These are phyloP conservation scores for Limnephilus rhombicus DNA, from an alignment of 2,888 invertebrate species.

Conservation along the genomic window DNA sequence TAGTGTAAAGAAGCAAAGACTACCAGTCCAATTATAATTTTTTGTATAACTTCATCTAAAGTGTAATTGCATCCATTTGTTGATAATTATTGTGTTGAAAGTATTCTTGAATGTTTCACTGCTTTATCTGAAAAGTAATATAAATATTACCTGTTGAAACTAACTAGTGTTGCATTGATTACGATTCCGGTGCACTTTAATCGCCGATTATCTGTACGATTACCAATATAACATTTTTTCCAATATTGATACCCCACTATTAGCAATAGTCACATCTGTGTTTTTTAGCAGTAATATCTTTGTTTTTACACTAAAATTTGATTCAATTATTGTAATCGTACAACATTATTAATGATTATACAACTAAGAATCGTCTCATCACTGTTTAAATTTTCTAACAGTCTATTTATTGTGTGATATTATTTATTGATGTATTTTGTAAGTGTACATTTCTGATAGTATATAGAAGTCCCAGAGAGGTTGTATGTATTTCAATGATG, in stretches of 20 bases:
- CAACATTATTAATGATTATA: too few relatives aligned
- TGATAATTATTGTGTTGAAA: background rate
- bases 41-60: constrained; percentile 10
- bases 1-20: background rate
- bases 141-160: background rate
- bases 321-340: background rate
- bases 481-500: too few relatives aligned
- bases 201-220: background rate
- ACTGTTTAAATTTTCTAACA: background rate
- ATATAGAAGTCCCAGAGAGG: background rate
- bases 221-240: background rate
- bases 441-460: background rate
- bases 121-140: background rate
- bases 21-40: background rate
- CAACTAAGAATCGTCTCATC: too few relatives aligned
- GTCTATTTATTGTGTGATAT: background rate
- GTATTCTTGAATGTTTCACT: background rate
- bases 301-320: background rate
- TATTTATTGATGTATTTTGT: background rate
- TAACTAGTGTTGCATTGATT: background rate
- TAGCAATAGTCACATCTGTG: background rate
- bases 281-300: background rate
- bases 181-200: background rate
- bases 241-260: background rate
- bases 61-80: background rate